phyloP scores from a whole-genome alignment of 2,113 vertebrate genomes.

The Pavo muticus region DNA sequence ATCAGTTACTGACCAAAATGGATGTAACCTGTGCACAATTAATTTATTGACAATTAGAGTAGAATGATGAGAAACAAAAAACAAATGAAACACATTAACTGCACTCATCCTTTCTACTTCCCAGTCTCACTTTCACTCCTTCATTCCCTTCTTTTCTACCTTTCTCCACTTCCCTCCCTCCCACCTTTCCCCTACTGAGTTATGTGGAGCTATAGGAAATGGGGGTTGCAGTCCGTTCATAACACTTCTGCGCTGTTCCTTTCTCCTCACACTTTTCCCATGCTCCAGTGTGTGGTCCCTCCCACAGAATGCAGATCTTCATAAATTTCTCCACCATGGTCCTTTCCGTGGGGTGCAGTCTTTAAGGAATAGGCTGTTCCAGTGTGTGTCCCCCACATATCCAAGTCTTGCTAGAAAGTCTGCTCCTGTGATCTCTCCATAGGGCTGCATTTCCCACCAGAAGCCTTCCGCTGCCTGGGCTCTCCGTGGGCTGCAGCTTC shows the following conservation, averaged over 20 bases:
- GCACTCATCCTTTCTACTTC: neutral
- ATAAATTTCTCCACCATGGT: neutral
- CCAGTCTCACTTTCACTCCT: neutral
- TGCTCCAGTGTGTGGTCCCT: neutral
- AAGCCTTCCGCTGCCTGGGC: neutral
- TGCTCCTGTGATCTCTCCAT: neutral
- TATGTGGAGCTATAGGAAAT: neutral
- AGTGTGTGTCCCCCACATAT: neutral
- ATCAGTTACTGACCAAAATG: neutral
- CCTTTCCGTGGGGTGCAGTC: neutral
- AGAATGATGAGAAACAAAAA: neutral
- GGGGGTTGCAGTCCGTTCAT: neutral
- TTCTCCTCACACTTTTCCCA: neutral
- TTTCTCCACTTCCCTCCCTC: neutral
- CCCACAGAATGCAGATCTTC: neutral
- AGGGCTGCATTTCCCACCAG: neutral
- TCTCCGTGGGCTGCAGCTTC: neutral
- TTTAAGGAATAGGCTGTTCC: neutral
- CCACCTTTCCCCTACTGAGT: fast-evolving
- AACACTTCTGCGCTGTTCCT: neutral
- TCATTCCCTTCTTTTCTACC: neutral
- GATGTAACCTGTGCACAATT: neutral
- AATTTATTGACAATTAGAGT: neutral
- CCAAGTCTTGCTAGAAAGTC: neutral
- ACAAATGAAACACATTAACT: neutral